A percentile compares a stretch with the other conserved stretches of the same genome.
Evolutionary conservation across 2,888 invertebrate genomes (phyloP).

Genomic region (Leptarthrus brevirostris): DNA sequence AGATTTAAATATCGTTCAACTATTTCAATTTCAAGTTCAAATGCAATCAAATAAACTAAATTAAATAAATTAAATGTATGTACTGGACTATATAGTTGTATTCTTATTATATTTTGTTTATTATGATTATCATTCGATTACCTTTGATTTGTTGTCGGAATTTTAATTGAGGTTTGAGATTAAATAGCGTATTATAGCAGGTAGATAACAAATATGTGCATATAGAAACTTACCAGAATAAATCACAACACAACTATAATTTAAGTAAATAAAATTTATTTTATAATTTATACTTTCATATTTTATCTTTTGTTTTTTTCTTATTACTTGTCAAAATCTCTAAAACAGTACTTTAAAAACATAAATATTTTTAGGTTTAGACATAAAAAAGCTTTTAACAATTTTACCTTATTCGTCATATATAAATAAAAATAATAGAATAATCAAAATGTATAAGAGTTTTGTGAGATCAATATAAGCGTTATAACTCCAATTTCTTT

Average conservation of each 20-base stretch:
- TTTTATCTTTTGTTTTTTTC: background rate
- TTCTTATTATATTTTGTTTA: too few species aligned
- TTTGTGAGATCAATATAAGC: constrained; percentile 50
- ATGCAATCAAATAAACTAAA: too few species aligned
- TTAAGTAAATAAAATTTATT: constrained; percentile 37
- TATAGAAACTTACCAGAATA: too few species aligned
- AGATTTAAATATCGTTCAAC: too few species aligned
- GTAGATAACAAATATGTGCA: too few species aligned
- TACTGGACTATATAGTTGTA: too few species aligned
- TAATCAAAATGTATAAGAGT: constrained; percentile 26
- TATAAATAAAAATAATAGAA: constrained; percentile 44
- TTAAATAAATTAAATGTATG: too few species aligned
- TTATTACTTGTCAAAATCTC: constrained; percentile 21
- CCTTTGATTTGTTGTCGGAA: too few species aligned
- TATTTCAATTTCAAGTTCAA: too few species aligned
- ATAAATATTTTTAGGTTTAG: constrained; percentile 31
- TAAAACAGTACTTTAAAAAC: constrained; percentile 36
- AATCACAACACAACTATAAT: background rate
- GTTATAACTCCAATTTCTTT: constrained; percentile 34
- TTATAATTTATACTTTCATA: background rate
- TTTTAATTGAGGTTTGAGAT: too few species aligned
- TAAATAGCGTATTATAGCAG: too few species aligned
- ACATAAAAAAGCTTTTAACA: constrained; percentile 19
- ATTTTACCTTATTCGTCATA: constrained; percentile 22
- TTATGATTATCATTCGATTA: too few species aligned